Base-by-base conservation (phyloP, 1,140 invertebrate genomes). In the Cotesia glomerata region DNA sequence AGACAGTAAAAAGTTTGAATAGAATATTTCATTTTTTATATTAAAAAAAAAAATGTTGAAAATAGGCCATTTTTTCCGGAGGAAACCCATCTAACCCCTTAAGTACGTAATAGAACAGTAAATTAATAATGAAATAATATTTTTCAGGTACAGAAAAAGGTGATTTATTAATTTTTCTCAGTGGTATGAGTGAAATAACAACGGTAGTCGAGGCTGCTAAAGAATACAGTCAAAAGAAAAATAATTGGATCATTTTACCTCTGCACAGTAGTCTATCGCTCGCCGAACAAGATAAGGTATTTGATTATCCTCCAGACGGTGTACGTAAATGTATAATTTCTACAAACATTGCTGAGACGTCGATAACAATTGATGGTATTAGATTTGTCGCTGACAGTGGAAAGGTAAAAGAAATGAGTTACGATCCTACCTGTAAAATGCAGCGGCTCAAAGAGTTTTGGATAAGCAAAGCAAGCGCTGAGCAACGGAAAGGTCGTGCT, bases 311-410 rank as follows among this genome's bases (percentile, higher is more conserved):
- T n/a, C 97, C 97, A 16, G 95, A 97, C 73, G 95, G 97, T 32
- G 90, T 97, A 1, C 89, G 98, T 74, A 99, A 99, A 87, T 99
- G 98, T 83, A 97, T 99, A 73, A 91, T 99, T 2, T 97, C 97
- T 0, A 99, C 98, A n/a, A 99, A 99, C 82, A 99, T 99, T 71
- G 98, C 98, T 0, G 98, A 99, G 89, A 99, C 98, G 0, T 99
- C 97, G 4, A 93, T 99, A 4, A 99, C 98, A 0, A 99, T 99
- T 72, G 98, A 99, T 88, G 98, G 98, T 4, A 95, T 99, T 73
- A 88, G 98, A 81, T 99, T 99, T 89, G 98, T 99, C 2, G 91
- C 97, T 5, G 98, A 99, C 87, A 98, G 97, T 11, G 95, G 96
- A 32, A 97, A 97, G 90, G 95, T 98, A 0, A 99, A 99, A 87